Evolutionary conservation across 1,140 invertebrate genomes (phyloP).

Genomic region (Achroia grisella): DNA sequence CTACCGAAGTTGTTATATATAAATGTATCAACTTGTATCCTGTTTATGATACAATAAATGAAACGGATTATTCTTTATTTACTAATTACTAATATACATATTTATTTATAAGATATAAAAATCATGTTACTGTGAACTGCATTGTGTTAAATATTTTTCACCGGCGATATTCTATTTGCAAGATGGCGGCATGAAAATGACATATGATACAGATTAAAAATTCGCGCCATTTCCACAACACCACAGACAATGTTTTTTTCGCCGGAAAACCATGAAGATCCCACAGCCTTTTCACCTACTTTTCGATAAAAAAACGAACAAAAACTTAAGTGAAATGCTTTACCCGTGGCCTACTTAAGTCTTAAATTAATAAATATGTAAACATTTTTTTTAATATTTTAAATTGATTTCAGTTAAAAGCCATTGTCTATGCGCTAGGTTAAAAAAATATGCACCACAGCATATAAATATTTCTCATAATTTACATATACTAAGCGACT

Average conservation of each 20-base stretch:
- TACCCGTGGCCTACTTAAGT: background rate
- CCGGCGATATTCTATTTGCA: too few species aligned
- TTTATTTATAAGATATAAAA: too few species aligned
- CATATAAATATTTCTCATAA: background rate
- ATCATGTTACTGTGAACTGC: background rate
- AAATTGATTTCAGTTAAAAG: background rate
- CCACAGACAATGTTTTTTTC: background rate
- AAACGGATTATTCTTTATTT: too few species aligned
- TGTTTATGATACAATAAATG: too few species aligned
- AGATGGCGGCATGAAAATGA: background rate
- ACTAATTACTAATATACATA: too few species aligned
- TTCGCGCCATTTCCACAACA: background rate
- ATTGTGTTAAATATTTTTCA: too few species aligned
- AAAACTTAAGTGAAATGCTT: constrained; percentile 5
- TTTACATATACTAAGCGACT: background rate
- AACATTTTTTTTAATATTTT: background rate
- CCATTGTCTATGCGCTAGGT: background rate
- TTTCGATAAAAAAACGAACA: background rate
- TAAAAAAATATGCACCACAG: constrained; percentile 4
- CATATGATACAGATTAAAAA: background rate
- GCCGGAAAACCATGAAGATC: background rate
- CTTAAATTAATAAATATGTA: constrained; percentile 2
- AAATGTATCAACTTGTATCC: too few species aligned
- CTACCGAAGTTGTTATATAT: too few species aligned
- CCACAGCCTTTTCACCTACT: constrained; percentile 5